Evolutionary conservation across 2,888 invertebrate genomes (phyloP).

Genomic region (Torymus tubicola): DNA sequence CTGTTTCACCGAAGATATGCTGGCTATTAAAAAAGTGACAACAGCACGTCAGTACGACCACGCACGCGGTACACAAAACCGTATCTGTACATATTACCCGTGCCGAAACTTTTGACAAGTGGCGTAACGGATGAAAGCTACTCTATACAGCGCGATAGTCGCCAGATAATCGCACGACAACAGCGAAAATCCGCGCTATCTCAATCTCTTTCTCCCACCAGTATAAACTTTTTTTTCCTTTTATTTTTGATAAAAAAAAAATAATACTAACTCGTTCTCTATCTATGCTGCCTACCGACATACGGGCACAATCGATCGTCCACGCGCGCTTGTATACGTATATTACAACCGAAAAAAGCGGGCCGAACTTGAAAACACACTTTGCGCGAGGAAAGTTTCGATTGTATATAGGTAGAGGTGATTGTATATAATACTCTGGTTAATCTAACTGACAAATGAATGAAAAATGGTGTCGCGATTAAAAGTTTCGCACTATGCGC

Average conservation of each 20-base stretch:
- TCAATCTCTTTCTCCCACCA: too few species aligned
- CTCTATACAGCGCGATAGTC: background rate
- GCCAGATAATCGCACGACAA: background rate
- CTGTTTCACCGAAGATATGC: too few species aligned
- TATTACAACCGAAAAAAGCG: background rate
- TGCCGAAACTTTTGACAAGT: conserved; percentile 17
- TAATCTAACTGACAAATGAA: conserved; percentile 19
- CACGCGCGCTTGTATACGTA: background rate
- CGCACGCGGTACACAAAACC: too few species aligned
- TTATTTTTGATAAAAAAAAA: background rate
- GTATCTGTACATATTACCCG: too few species aligned
- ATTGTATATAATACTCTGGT: background rate
- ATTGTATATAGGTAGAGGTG: too few species aligned
- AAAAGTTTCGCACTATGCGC: conserved; percentile 3
- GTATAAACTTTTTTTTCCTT: background rate
- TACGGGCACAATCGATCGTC: conserved; percentile 13
- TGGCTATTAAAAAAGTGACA: too few species aligned
- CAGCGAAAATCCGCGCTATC: too few species aligned
- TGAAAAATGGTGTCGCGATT: conserved; percentile 12
- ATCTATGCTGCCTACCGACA: background rate
- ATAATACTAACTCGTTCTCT: background rate
- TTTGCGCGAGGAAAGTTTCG: conserved; percentile 11
- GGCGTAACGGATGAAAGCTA: background rate
- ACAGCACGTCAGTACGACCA: too few species aligned
- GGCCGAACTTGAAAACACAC: conserved; percentile 23